Evolutionary conservation across 2,888 invertebrate genomes (phyloP), one percentile per base, ranked within the genome.

Genomic region (Minunthozetes semirufus): DNA sequence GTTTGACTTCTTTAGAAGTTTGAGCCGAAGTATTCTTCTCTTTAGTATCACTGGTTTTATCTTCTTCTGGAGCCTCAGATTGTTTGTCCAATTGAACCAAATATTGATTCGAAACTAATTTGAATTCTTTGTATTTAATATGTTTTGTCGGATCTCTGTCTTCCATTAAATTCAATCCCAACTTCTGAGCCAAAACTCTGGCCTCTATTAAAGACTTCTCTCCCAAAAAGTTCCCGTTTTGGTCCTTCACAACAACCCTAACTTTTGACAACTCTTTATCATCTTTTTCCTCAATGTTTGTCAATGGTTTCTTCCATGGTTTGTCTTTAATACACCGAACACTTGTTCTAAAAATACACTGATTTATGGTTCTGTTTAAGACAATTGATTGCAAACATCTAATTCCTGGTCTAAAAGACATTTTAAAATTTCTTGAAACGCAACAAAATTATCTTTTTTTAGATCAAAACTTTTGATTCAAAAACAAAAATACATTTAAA

Each of bases 121-220:
- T 22, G 3, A 70, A 46, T n/a, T 1, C 70, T 42, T 38, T 33
- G 11, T 48, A 25, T 48, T 48, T 70, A 17, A 25, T 13, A 1
- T 61, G 25, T 15, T 22, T 22, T 19, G 22, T 19, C 2, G 27
- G 11, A 15, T 48, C 19, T 17, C 59, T 72, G 0, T 56, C 72
- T 59, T 75, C 33, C 13, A 75, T 27, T 48, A 75, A 46, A 56
- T 71, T 46, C 9, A 72, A 6, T n/a, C n/a, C 13, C 59, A 63
- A 19, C 42, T 75, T 72, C 17, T 63, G 27, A 19, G 75, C 75
- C 53, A 75, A 46, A 25, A 63, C n/a, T 73, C n/a, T 38, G 0
- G 75, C 61, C 50, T 75, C 75, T 15, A 5, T 27, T 15, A 38
- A 1, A 0, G 72, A 61, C 38, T 74, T 75, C 1, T 50, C 15